These are phyloP conservation scores for Drosophila repletoides DNA, from an alignment of 1,140 invertebrate species.

Conservation along the genomic window DNA sequence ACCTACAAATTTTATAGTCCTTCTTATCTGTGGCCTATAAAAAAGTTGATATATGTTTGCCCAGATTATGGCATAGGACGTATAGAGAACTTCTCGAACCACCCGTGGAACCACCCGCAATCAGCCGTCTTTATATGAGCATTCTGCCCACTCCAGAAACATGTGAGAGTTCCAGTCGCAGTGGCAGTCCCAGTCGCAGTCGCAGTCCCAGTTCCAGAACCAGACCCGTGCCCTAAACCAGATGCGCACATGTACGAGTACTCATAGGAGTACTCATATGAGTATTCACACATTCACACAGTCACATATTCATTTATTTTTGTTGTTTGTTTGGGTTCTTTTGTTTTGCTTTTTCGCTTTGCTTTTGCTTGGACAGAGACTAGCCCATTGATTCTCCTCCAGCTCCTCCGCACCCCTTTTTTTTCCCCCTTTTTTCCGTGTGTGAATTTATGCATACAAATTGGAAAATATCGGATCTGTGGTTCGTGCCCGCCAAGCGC, in stretches of 20 bases:
- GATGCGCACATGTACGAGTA: slow-evolving; percentile 63
- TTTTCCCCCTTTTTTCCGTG: slow-evolving; percentile 34
- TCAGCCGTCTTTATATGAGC: slow-evolving; percentile 37
- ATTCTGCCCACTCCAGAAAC: slow-evolving; percentile 38
- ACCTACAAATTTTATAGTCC: background rate
- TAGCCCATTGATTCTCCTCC: slow-evolving; percentile 21
- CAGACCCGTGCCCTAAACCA: slow-evolving; percentile 56
- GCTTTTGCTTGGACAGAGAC: slow-evolving; percentile 60
- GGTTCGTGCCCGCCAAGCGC: slow-evolving; percentile 70
- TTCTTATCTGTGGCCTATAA: slow-evolving; percentile 19
- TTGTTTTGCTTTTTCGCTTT: slow-evolving; percentile 34
- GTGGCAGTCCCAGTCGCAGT: slow-evolving; percentile 12
- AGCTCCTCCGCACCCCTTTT: background rate
- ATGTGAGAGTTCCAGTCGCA: slow-evolving; percentile 33
- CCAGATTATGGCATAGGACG: background rate
- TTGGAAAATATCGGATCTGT: slow-evolving; percentile 81
- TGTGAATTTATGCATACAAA: slow-evolving; percentile 79
- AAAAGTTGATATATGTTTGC: background rate
- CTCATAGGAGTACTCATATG: background rate
- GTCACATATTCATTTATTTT: slow-evolving; percentile 8
- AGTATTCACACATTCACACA: too few relatives aligned
- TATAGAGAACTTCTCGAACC: slow-evolving; percentile 27
- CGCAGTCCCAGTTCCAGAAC: slow-evolving; percentile 1
- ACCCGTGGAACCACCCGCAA: slow-evolving; percentile 49
- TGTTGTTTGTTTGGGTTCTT: slow-evolving; percentile 38